Conservation (phyloP, 2,113 vertebrate genomes). For the Holacanthus passer region DNA sequence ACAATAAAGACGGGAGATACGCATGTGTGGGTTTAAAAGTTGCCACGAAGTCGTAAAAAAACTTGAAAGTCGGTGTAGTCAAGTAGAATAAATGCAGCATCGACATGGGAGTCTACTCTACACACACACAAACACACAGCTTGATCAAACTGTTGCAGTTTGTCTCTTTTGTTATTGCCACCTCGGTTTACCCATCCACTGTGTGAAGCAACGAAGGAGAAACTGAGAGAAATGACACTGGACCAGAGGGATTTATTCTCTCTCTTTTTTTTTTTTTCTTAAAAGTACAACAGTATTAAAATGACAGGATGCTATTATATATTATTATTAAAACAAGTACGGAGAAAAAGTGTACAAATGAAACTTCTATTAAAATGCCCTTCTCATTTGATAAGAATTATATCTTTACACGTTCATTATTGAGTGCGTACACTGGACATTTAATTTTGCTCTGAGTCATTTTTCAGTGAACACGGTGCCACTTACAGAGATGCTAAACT, state of each 20-base stretch:
- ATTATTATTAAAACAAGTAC: not conserved
- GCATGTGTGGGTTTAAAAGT: conserved; percentile 44
- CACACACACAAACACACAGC: conserved; percentile 20
- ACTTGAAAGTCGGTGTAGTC: conserved; percentile 21
- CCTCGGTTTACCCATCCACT: conserved; percentile 7
- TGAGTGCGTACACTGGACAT: conserved; percentile 14
- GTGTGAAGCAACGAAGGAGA: not conserved
- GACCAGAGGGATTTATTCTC: not conserved
- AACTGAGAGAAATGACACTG: conserved; percentile 7
- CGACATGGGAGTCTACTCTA: conserved; percentile 4
- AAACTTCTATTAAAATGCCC: conserved; percentile 19
- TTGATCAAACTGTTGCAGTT: conserved; percentile 3
- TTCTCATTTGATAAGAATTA: not conserved
- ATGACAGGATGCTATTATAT: conserved; percentile 1
- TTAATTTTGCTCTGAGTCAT: conserved; percentile 45
- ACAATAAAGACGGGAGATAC: conserved; percentile 14
- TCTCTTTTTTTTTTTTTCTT: not conserved
- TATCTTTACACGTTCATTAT: conserved; percentile 40
- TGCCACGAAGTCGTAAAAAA: conserved; percentile 11
- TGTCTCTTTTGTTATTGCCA: conserved; percentile 18
- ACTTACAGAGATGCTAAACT: conserved; percentile 5
- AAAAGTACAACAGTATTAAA: conserved; percentile 3
- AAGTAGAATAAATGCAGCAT: conserved; percentile 45
- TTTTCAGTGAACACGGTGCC: conserved; percentile 42
- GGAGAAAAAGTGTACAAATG: not conserved